Base-by-base conservation (phyloP, 2,797 vertebrate species). In the Malurus leucopterus region DNA sequence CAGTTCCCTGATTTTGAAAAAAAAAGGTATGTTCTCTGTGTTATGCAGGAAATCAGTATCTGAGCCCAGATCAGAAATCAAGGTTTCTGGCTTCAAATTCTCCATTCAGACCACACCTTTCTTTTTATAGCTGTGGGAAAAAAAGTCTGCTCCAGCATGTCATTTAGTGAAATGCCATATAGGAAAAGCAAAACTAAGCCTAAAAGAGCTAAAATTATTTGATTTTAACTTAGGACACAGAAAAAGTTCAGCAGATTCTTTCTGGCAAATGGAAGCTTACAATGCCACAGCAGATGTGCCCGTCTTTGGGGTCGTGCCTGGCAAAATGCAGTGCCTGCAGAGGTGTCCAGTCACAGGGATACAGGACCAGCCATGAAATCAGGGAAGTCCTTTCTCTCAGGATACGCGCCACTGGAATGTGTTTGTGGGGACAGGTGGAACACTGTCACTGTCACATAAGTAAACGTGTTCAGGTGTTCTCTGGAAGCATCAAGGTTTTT, bases 41-140 rank as follows among this genome's bases (percentile, higher is more conserved):
- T 62, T 78, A 24, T 0, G 3, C n/a, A 67, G 58, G 55, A 75
- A 78, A 50, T 51, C 19, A 4, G 34, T 81, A 27, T 94, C 74
- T 41, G 53, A 88, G 46, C 54, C 40, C 24, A 64, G 46, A 88
- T 91, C 29, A 90, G 71, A 88, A 84, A 54, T 78, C 46, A 75
- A 22, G 71, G 40, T 69, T 86, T 90, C 61, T 88, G 67, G 21
- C 71, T 88, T 79, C 23, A n/a, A 40, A 54, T 58, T 71, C 19
- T 51, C 17, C 4, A 4, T 63, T 73, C 57, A 70, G 83, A 80
- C 91, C 68, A 71, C 74, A 49, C 78, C 75, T 91, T 90, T 73
- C 85, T 88, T 93, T 93, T 94, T 93, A 91, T 91, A 93, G 77
- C 69, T 79, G 3, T 81, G 85, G 71, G 87, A 30, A 89, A 90